Conservation (phyloP, 2,888 invertebrate genomes). For the Cephalotes varians region DNA sequence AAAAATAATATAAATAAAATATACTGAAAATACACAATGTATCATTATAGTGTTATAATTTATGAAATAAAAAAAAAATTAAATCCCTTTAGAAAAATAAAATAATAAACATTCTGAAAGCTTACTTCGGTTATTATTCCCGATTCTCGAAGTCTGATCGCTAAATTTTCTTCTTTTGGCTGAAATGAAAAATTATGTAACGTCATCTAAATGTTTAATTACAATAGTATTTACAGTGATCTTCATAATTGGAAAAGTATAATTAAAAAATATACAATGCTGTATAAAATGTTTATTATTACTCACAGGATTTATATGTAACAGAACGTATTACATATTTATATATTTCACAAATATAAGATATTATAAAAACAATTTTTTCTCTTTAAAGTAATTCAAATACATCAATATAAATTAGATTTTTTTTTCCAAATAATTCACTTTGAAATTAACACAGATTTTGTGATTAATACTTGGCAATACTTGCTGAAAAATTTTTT, state of each 20-base stretch:
- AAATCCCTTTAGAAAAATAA: neutral
- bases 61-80: neutral
- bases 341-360: neutral
- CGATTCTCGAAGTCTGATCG: neutral
- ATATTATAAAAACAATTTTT: neutral
- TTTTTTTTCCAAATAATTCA: neutral
- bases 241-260: neutral
- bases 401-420: neutral
- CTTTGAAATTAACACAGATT: neutral
- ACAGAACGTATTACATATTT: neutral
- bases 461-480: neutral
- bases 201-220: neutral
- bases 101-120: neutral
- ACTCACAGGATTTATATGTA: neutral
- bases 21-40: neutral
- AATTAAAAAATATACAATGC: neutral
- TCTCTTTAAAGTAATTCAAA: neutral
- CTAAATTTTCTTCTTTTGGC: neutral
- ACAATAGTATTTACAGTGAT: neutral
- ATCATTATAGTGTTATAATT: neutral
- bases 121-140: slow-evolving; percentile 30
- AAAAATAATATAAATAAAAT: slow-evolving; percentile 9
- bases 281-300: slow-evolving; percentile 8
- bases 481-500: neutral
- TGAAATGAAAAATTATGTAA: slow-evolving; percentile 16